Conservation (phyloP, 2,888 invertebrate genomes). For the Sphaeridia pumilis region DNA sequence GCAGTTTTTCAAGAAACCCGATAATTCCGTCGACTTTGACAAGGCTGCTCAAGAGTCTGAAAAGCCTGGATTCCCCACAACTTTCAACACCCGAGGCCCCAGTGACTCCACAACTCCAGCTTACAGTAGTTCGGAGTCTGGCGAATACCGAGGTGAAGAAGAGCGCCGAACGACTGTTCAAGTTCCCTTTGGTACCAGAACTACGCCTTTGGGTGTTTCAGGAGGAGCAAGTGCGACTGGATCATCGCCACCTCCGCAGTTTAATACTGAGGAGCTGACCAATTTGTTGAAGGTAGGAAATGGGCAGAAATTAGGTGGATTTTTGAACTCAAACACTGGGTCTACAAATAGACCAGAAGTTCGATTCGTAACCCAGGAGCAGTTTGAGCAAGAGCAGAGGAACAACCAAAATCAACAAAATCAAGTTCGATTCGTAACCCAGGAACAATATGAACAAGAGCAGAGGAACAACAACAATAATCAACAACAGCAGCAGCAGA, state of each 20-base stretch:
- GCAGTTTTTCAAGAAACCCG: slow-evolving; percentile 27
- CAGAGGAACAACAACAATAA: no score
- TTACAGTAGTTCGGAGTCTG: not conserved
- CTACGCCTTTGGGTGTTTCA: not conserved
- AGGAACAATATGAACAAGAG: slow-evolving; percentile 5
- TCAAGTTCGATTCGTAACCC: not conserved
- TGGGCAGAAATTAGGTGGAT: slow-evolving; percentile 14
- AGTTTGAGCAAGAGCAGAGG: not conserved
- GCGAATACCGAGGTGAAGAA: not conserved
- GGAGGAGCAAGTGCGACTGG: not conserved
- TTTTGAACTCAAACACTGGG: no score
- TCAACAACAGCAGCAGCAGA: slow-evolving; percentile 7
- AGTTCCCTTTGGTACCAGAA: not conserved
- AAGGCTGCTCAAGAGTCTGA: slow-evolving; percentile 8
- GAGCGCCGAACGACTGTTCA: not conserved
- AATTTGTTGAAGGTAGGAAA: slow-evolving; percentile 8
- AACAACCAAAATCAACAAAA: slow-evolving; percentile 5
- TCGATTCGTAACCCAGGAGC: no score
- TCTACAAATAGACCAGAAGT: not conserved
- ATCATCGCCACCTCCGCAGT: not conserved
- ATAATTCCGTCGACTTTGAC: slow-evolving; percentile 14
- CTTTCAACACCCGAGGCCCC: not conserved
- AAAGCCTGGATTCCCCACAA: not conserved
- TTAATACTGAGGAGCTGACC: slow-evolving; percentile 11
- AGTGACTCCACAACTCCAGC: not conserved